Evolutionary conservation across 2,888 invertebrate species (phyloP).

Genomic region (Polietes domitor): DNA sequence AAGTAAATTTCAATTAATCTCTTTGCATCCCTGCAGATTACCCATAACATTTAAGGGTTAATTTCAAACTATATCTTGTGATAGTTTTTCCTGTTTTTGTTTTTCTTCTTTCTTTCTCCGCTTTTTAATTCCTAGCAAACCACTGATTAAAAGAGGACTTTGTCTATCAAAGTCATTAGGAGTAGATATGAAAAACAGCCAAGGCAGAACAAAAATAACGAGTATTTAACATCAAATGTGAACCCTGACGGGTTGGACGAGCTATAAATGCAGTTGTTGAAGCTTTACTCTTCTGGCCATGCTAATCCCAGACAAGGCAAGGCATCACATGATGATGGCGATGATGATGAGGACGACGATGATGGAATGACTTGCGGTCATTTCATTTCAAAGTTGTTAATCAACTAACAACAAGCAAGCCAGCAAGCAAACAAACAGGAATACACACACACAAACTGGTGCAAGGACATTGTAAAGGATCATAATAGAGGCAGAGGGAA

Average conservation of each 20-base stretch:
- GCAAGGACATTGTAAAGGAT: neutral
- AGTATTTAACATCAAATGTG: conserved; percentile 51
- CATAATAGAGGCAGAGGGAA: neutral
- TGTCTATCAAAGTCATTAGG: conserved; percentile 64
- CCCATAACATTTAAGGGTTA: conserved; percentile 13
- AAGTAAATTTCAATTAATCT: conserved; percentile 25
- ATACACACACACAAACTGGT: neutral
- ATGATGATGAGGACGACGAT: neutral
- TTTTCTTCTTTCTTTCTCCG: neutral
- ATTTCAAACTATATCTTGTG: neutral
- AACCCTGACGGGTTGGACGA: conserved; percentile 32
- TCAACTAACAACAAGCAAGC: conserved; percentile 53
- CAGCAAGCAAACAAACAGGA: conserved; percentile 20
- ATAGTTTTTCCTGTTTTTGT: no score
- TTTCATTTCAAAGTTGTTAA: conserved; percentile 58
- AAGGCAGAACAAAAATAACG: conserved; percentile 17
- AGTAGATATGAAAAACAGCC: conserved; percentile 19
- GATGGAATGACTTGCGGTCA: conserved; percentile 65
- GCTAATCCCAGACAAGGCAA: conserved; percentile 22
- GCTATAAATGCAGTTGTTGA: neutral
- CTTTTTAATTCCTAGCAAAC: conserved; percentile 26
- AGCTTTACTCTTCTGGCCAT: neutral
- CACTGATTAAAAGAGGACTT: conserved; percentile 52
- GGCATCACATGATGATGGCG: neutral
- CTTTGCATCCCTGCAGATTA: neutral